Evolutionary conservation across 2,888 invertebrate genomes (phyloP), one percentile per base, ranked within the genome.

Genomic region (Creontiades dilutus): DNA sequence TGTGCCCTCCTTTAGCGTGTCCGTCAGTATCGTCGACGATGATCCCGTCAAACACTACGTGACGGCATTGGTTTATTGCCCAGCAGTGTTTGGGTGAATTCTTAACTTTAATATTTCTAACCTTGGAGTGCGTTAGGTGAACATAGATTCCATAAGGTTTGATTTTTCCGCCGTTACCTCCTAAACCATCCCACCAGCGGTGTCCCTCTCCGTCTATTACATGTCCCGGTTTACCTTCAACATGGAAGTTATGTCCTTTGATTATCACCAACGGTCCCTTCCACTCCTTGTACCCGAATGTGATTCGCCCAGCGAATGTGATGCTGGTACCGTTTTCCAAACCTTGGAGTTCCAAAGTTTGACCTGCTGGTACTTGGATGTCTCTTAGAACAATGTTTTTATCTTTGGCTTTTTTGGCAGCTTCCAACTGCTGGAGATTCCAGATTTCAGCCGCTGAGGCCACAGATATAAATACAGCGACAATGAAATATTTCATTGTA

Each of bases 1-100:
- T 84, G 55, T 84, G 84, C 16, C 84, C 84, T 12, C 84, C 84
- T 55, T 28, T 55, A n/a, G 84, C 52, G 27, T 84, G 84, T 1
- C 84, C 61, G 61, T 61, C 84, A 14, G 52, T 48, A 23, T 84
- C 52, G 28, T 84, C 52, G 9, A 52, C 84, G 12, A 84, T 57
- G 13, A 48, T 19, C 11, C 48, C 57, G 2, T 37, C 28, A 14
- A 55, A 55, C 11, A 84, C 28, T 13, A 28, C 52, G 28, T 52
- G 48, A 55, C 52, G 48, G 52, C 52, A 23, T 0, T 11, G 57
- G 55, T 84, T 84, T 28, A 84, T 84, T 28, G 84, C 84, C 23
- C 48, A 84, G 12, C 84, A 48, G 57, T 84, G 84, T 48, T 9
- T 14, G n/a, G 84, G 84, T 13, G 19, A 55, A 55, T 84, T 84